A percentile compares a stretch with the other conserved stretches of the same genome.
Conservation (phyloP, 1,140 invertebrate species). For the Akabosia matsudoensis region DNA sequence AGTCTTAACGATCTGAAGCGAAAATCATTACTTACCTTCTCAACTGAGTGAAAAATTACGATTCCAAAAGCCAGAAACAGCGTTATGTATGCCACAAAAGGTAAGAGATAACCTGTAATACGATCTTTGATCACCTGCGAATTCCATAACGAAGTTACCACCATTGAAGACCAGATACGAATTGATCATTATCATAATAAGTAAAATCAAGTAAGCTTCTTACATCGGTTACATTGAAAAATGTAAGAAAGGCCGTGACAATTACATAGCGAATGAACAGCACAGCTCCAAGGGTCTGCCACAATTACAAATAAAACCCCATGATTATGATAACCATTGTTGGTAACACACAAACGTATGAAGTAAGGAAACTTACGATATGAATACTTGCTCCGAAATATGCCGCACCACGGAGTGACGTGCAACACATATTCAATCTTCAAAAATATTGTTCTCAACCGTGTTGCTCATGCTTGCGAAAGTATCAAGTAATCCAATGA, state of each 20-base stretch:
- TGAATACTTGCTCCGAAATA: conserved; percentile 28
- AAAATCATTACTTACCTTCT: conserved; percentile 31
- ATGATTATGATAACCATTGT: not conserved
- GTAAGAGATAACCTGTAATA: conserved; percentile 25
- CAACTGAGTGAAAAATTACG: conserved; percentile 33
- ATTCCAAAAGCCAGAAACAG: conserved; percentile 32
- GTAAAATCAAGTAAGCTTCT: not conserved
- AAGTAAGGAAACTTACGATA: conserved; percentile 24
- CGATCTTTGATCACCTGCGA: conserved; percentile 29
- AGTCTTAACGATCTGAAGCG: not conserved
- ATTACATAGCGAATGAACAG: conserved; percentile 34
- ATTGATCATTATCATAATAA: not conserved
- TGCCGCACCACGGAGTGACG: not conserved
- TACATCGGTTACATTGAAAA: conserved; percentile 33
- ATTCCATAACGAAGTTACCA: no score
- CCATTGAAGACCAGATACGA: no score
- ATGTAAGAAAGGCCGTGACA: conserved; percentile 32
- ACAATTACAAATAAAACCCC: no score
- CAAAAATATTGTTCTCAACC: not conserved
- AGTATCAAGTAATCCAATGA: no score
- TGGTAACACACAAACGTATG: not conserved
- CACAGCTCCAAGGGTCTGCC: conserved; percentile 24
- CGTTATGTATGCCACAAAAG: conserved; percentile 35
- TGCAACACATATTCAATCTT: not conserved
- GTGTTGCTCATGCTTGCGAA: not conserved